Percentiles rank a stretch among this genome's conserved stretches.
phyloP scores from a whole-genome alignment of 2,797 vertebrate species.

The Monodelphis domestica region DNA sequence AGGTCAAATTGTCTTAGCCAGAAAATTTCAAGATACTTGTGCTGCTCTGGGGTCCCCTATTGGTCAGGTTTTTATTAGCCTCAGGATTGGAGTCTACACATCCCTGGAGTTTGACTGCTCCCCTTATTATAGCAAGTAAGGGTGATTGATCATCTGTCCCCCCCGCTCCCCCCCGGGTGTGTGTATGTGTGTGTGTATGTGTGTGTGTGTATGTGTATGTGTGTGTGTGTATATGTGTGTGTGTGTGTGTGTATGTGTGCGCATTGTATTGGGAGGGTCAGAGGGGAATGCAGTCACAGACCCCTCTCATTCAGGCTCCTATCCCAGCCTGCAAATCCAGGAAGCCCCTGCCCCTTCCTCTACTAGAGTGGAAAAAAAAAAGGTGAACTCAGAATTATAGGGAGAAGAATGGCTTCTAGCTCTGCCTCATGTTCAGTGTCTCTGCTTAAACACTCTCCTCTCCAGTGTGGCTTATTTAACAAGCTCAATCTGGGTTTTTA shows the following conservation, averaged over 20 bases:
- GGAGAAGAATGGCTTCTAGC: not conserved
- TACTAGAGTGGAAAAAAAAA: not conserved
- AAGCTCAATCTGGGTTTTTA: not conserved
- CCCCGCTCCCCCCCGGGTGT: not conserved
- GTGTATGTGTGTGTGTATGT: not conserved
- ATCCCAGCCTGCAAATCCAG: not conserved
- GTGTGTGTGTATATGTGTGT: too few species aligned
- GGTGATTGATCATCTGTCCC: not conserved
- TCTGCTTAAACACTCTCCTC: not conserved
- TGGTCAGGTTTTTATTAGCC: too few species aligned
- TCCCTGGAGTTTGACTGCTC: too few species aligned
- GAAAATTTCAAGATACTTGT: too few species aligned
- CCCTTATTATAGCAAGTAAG: not conserved
- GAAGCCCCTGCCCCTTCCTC: not conserved
- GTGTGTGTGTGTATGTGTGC: too few species aligned
- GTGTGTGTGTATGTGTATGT: not conserved
- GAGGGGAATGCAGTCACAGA: not conserved
- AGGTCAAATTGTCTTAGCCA: too few species aligned
- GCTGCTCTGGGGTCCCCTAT: too few species aligned
- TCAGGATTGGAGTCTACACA: too few species aligned
- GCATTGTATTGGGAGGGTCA: not conserved
- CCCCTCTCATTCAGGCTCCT: not conserved
- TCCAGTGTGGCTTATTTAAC: conserved; percentile 5
- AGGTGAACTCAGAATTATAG: not conserved
- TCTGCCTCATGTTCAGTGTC: not conserved